Percentiles rank a stretch among this genome's conserved stretches.
Evolutionary conservation across 2,797 vertebrate species (phyloP).

Genomic region (Xyrichtys novacula): DNA sequence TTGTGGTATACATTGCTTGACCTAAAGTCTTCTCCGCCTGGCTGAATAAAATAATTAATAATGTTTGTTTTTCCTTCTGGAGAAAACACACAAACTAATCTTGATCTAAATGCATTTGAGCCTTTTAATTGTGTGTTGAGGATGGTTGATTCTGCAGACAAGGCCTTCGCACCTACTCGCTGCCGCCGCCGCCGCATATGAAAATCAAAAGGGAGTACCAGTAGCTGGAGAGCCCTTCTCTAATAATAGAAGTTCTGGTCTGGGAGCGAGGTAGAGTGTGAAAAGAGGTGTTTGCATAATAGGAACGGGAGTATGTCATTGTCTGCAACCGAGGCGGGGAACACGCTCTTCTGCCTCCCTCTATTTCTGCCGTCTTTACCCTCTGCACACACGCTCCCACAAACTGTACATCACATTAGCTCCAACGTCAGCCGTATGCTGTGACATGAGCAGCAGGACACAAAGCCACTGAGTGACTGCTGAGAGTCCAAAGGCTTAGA

Average conservation of each 20-base stretch:
- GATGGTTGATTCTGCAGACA: conserved; percentile 15
- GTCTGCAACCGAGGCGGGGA: conserved; percentile 11
- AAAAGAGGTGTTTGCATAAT: conserved; percentile 59
- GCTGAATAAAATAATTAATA: conserved; percentile 54
- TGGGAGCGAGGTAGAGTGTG: conserved; percentile 38
- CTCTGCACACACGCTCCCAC: background rate
- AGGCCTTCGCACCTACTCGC: conserved; percentile 38
- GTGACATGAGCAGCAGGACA: conserved; percentile 43
- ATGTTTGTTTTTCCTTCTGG: conserved; percentile 42
- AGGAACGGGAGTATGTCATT: conserved; percentile 18
- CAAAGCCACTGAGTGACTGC: conserved; percentile 38
- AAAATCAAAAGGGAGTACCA: conserved; percentile 36
- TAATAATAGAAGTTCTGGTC: conserved; percentile 61
- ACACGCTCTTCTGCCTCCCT: conserved; percentile 16
- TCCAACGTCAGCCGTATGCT: conserved; percentile 29
- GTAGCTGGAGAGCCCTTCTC: conserved; percentile 51
- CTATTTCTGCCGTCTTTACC: conserved; percentile 19
- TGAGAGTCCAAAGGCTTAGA: conserved; percentile 48
- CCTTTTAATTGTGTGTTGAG: conserved; percentile 36
- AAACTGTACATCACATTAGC: conserved; percentile 19
- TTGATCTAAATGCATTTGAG: conserved; percentile 37
- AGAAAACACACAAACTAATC: conserved; percentile 34
- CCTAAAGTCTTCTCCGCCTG: conserved; percentile 30
- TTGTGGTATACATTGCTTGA: conserved; percentile 31
- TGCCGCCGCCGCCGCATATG: conserved; percentile 11